Evolutionary conservation across 1,140 invertebrate genomes (phyloP).

Genomic region (Orchesella cincta): DNA sequence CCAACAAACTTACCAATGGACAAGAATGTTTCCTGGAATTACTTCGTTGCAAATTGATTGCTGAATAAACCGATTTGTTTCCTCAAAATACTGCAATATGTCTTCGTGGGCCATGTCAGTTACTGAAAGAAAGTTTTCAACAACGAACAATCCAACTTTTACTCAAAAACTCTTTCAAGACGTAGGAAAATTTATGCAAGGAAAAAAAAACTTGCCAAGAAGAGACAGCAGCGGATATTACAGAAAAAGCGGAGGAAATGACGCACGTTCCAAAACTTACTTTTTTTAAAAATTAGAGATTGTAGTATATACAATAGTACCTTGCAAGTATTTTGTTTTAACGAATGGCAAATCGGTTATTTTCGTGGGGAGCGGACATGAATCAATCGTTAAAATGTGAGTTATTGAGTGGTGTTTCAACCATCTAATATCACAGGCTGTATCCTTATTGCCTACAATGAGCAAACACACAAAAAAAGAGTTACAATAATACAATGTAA

Average conservation of each 20-base stretch:
- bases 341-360: slow-evolving; percentile 68
- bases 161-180: too few species aligned
- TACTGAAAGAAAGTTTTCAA: slow-evolving; percentile 57
- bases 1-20: slow-evolving; percentile 69
- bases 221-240: too few species aligned
- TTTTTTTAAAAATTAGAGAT: too few species aligned
- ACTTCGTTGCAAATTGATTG: slow-evolving; percentile 57
- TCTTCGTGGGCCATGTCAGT: slow-evolving; percentile 80
- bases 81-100: slow-evolving; percentile 73
- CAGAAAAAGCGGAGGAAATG: too few species aligned
- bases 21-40: slow-evolving; percentile 66
- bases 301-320: too few species aligned
- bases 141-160: too few species aligned
- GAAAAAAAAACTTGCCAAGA: too few species aligned
- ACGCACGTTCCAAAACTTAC: too few species aligned
- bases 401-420: not conserved
- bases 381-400: slow-evolving; percentile 50
- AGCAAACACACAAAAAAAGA: not conserved
- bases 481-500: not conserved
- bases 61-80: slow-evolving; percentile 71
- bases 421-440: slow-evolving; percentile 22
- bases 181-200: too few species aligned
- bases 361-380: slow-evolving; percentile 74
- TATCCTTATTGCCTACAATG: not conserved
- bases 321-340: slow-evolving; percentile 72